Evolutionary conservation across 2,797 vertebrate species (phyloP).

Genomic region (Mus minutoides): DNA sequence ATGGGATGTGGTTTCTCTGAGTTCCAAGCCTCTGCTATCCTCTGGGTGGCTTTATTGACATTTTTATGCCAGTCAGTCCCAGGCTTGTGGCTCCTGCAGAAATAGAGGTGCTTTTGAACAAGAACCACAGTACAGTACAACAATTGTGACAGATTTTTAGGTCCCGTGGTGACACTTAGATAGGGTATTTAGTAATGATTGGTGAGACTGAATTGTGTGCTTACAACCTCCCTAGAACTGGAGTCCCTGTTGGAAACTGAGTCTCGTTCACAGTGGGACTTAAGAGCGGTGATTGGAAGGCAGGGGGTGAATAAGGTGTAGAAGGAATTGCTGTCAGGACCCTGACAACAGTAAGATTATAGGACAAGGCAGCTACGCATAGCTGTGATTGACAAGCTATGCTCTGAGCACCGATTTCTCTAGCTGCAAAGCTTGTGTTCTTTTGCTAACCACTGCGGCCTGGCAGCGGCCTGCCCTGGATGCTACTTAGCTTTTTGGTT

Average conservation of each 20-base stretch:
- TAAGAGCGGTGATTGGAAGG: neutral
- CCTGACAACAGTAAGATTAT: too few relatives aligned
- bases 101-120: neutral
- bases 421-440: neutral
- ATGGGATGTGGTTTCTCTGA: neutral
- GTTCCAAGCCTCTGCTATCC: neutral
- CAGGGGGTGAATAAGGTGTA: neutral
- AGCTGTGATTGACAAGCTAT: neutral
- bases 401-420: neutral
- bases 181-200: neutral
- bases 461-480: neutral
- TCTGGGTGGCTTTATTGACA: neutral
- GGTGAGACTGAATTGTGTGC: too few relatives aligned
- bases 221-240: neutral
- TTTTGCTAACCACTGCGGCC: neutral
- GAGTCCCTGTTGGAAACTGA: neutral
- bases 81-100: neutral
- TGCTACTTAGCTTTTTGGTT: neutral
- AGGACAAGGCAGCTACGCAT: neutral
- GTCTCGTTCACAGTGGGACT: neutral
- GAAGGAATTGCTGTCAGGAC: neutral
- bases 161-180: neutral
- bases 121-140: neutral
- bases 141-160: accelerated
- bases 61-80: neutral